Evolutionary conservation across 2,797 vertebrate genomes (phyloP).

Genomic region (Pteronotus mesoamericanus): DNA sequence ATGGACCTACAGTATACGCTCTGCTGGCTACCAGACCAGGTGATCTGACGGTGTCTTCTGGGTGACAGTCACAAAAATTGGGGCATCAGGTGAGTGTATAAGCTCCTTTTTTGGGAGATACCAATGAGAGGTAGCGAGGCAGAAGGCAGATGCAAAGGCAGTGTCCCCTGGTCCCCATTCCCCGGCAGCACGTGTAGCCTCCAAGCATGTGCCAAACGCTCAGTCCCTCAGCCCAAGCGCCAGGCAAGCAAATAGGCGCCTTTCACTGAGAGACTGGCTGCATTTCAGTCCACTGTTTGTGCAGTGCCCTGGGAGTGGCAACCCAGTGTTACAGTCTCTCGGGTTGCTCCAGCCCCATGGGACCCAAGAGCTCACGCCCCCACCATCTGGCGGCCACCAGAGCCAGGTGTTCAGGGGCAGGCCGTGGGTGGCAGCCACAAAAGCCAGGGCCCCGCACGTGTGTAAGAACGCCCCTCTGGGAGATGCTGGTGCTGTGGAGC

Average conservation of each 20-base stretch:
- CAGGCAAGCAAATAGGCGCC: background rate
- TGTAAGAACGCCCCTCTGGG: too few species aligned
- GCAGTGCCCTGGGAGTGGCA: background rate
- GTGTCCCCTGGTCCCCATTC: too few species aligned
- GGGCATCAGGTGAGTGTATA: too few species aligned
- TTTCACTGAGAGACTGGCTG: background rate
- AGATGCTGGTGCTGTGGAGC: background rate
- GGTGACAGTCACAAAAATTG: too few species aligned
- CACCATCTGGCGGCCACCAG: background rate
- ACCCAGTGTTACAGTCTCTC: background rate
- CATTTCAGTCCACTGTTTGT: background rate
- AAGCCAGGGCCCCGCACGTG: background rate
- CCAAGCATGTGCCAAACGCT: too few species aligned
- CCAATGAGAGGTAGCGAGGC: too few species aligned
- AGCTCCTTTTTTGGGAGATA: too few species aligned
- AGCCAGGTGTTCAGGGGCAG: background rate
- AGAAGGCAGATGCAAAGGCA: too few species aligned
- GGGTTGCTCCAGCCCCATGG: background rate
- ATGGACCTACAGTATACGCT: background rate
- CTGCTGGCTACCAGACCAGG: too few species aligned
- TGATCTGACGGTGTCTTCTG: too few species aligned
- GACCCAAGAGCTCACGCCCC: background rate
- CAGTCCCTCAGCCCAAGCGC: background rate
- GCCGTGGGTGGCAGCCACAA: background rate
- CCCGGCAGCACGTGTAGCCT: background rate